A percentile compares a stretch with the other conserved stretches of the same genome.
These are phyloP conservation scores for Tricholaema leucomelas DNA, from an alignment of 2,113 vertebrate genomes.

Conservation along the genomic window DNA sequence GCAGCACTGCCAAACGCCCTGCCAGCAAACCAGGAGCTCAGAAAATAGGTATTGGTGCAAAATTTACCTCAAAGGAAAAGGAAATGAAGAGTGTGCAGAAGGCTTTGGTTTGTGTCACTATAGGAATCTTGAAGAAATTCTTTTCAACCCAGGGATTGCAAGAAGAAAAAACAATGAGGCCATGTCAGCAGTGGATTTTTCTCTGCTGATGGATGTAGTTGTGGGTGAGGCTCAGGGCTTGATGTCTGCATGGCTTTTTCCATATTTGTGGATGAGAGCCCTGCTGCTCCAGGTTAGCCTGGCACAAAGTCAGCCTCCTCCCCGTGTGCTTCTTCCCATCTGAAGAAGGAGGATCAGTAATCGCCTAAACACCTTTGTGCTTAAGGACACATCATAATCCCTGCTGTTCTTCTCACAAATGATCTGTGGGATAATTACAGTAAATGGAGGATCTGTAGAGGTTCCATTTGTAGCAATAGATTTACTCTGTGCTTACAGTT, in stretches of 20 bases:
- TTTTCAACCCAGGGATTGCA: neutral
- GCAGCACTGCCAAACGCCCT: neutral
- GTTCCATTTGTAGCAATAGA: neutral
- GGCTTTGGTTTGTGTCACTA: neutral
- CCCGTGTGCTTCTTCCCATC: neutral
- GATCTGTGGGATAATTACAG: neutral
- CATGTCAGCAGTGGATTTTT: neutral
- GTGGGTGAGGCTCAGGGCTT: neutral
- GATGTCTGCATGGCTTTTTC: neutral
- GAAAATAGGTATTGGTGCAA: neutral
- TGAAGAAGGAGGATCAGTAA: neutral
- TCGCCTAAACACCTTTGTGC: neutral
- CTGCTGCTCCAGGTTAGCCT: neutral
- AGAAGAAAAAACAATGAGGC: neutral
- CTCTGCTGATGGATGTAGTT: neutral
- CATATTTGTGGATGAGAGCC: neutral
- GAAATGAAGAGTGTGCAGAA: neutral
- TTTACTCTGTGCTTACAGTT: neutral
- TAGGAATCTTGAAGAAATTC: neutral
- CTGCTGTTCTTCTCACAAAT: neutral
- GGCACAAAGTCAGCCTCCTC: neutral
- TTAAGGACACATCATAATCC: neutral
- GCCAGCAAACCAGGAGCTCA: neutral
- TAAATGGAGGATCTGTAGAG: neutral
- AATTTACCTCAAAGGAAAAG: neutral